phyloP scores from a whole-genome alignment of 2,113 vertebrate genomes.

The Hoplias malabaricus region DNA sequence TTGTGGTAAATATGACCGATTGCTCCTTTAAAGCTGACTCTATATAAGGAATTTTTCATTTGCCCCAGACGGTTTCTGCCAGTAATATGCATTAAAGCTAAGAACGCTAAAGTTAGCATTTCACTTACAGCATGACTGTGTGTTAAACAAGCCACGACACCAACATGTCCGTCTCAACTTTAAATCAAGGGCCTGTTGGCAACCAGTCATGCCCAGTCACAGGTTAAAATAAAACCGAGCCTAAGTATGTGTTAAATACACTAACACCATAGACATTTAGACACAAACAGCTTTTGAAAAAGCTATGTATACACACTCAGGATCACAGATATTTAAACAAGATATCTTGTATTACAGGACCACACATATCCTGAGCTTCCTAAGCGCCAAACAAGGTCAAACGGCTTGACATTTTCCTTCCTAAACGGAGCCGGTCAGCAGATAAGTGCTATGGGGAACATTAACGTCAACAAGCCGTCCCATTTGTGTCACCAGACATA shows the following conservation, averaged over 20 bases:
- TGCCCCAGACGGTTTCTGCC: too few species aligned
- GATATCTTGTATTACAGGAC: conserved; percentile 33
- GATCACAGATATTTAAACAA: conserved; percentile 11
- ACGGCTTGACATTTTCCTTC: conserved; percentile 22
- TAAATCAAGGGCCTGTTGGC: too few species aligned
- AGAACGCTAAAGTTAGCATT: too few species aligned
- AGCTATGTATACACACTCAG: neutral
- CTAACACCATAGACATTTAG: conserved; percentile 26
- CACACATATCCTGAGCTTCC: conserved; percentile 38
- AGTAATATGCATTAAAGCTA: too few species aligned
- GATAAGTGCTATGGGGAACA: conserved; percentile 30
- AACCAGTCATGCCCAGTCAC: neutral
- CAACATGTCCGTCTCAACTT: neutral
- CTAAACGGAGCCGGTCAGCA: conserved; percentile 15
- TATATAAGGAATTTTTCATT: too few species aligned
- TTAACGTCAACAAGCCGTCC: conserved; percentile 36
- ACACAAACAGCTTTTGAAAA: conserved; percentile 17
- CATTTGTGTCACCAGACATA: conserved; percentile 34
- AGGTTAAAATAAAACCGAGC: neutral
- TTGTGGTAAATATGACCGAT: too few species aligned
- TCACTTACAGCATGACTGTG: too few species aligned
- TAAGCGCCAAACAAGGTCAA: conserved; percentile 34
- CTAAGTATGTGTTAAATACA: conserved; percentile 23
- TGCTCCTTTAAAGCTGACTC: too few species aligned
- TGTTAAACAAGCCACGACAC: too few species aligned